Conservation (phyloP, 2,888 invertebrate species). For the Phortica magna region DNA sequence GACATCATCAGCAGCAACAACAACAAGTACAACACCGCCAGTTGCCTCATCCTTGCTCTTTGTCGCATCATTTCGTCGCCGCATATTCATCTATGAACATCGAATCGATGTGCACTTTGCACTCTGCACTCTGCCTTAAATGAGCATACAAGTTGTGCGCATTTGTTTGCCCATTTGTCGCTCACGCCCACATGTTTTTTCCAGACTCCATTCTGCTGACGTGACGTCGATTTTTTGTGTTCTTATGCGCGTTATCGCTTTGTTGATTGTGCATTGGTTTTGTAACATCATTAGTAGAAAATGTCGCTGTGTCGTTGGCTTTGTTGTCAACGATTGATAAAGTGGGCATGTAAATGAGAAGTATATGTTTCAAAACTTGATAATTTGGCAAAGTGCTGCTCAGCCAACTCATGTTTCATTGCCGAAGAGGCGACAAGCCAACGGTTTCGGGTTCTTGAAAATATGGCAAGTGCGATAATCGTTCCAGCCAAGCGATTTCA, state of each 20-base stretch:
- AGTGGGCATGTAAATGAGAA: neutral
- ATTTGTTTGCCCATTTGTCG: constrained; percentile 12
- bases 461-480: too few species aligned
- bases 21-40: neutral
- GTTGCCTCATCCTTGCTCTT: neutral
- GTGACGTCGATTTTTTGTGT: neutral
- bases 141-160: constrained; percentile 7
- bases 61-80: neutral
- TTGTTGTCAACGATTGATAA: neutral
- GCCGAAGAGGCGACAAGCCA: too few species aligned
- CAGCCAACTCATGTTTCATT: too few species aligned
- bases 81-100: neutral
- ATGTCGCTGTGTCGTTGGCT: neutral
- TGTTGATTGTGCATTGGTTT: neutral
- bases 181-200: neutral
- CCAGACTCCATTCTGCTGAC: neutral
- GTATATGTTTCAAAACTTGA: too few species aligned
- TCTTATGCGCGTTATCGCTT: neutral
- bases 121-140: neutral
- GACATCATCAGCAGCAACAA: neutral
- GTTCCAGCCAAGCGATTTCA: too few species aligned
- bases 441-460: too few species aligned
- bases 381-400: neutral
- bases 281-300: neutral
- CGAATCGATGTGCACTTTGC: constrained; percentile 17